Evolutionary conservation across 2,888 invertebrate species (phyloP).

Genomic region (Shargacucullia verbasci): DNA sequence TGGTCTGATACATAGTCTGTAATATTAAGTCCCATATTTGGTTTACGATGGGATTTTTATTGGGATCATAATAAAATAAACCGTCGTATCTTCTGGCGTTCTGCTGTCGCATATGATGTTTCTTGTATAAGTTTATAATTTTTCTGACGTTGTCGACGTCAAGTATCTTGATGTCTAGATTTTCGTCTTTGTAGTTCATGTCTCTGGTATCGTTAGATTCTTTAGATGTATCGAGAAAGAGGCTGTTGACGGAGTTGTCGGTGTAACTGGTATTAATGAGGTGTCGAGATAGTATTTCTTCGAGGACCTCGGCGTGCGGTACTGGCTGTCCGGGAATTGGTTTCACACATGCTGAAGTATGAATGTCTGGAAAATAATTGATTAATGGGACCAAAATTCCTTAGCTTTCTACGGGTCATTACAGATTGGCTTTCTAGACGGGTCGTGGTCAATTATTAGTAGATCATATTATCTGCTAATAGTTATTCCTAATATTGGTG

Average conservation of each 20-base stretch:
- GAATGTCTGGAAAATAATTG: slow-evolving; percentile 24
- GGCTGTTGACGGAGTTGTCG: slow-evolving; percentile 16
- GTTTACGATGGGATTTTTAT: slow-evolving; percentile 6
- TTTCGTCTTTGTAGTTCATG: not conserved
- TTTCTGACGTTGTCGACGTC: slow-evolving; percentile 24
- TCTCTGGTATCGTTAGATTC: not conserved
- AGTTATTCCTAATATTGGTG: too few relatives aligned
- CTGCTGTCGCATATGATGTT: not conserved
- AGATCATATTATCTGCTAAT: too few relatives aligned
- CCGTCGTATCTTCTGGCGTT: not conserved
- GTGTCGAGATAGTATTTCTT: slow-evolving; percentile 18
- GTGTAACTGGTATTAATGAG: slow-evolving; percentile 24
- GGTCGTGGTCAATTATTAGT: too few relatives aligned
- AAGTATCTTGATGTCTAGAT: slow-evolving; percentile 33
- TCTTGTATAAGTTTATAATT: slow-evolving; percentile 23
- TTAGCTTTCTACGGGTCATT: too few relatives aligned
- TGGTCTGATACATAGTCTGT: slow-evolving; percentile 62
- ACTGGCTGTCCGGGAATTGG: slow-evolving; percentile 14
- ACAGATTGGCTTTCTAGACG: too few relatives aligned
- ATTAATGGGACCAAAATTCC: not conserved
- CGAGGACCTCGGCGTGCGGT: slow-evolving; percentile 29
- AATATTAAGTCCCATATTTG: slow-evolving; percentile 58
- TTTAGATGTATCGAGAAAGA: slow-evolving; percentile 24
- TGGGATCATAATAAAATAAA: too few relatives aligned
- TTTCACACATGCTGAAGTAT: slow-evolving; percentile 4